Evolutionary conservation across 2,888 invertebrate species (phyloP), one percentile per base, ranked within the genome.

Genomic region (Oscheius sp.): DNA sequence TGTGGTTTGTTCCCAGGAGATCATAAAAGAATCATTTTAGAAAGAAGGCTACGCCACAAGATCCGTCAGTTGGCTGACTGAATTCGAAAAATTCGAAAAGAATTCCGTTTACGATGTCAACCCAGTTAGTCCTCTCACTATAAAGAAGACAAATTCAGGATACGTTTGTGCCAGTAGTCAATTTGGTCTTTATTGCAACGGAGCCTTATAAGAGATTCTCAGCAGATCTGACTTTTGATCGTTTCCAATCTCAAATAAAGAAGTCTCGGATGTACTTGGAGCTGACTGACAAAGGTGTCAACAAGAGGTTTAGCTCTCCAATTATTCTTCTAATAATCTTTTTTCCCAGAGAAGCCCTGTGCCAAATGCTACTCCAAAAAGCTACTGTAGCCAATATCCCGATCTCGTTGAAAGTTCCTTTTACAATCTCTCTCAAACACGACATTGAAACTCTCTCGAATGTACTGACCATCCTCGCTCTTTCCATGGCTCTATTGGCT

Each of bases 151-250:
- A 15, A 3, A 29, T 69, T 72, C 61, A 76, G 78, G 85, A 87
- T 63, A 87, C 86, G 0, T 82, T 86, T 58, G 84, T 86, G 17
- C 85, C 86, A 1, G 81, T 86, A 1, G 80, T 87, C 61, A 83
- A 82, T 61, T 75, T 85, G 58, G 81, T 87, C 23, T 86, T 87
- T 69, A 75, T 86, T 45, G 53, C 75, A 15, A 75, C 79, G 5
- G 82, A 82, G 17, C 75, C 71, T 0, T 86, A 81, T 71, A 66
- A 72, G 50, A 75, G 79, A 66, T 86, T 78, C 67, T 55, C 82
- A 6, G 73, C 78, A 4, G 86, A 86, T 70, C 72, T 86, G 65
- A 74, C 75, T 34, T 78, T 82, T 72, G 83, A 81, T 63, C 66
- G 78, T 33, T 82, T 76, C 69, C 82, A 82, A 58, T 78, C 80